Evolutionary conservation across 2,888 invertebrate genomes (phyloP), one percentile per base, ranked within the genome.

Genomic region (Sycophila texana): DNA sequence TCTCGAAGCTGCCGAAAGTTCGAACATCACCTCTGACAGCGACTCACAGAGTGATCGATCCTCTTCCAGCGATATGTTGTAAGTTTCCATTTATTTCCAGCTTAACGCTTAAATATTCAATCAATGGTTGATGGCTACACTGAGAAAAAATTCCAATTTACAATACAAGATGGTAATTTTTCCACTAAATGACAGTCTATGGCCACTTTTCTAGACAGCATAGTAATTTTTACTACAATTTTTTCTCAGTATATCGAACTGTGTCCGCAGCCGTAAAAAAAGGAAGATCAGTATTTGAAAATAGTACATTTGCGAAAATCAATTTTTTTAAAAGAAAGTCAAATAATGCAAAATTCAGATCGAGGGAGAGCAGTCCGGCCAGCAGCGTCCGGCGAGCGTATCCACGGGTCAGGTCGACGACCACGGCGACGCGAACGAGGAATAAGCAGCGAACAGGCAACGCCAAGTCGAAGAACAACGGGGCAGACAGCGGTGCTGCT

Each of bases 31-130:
- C 65, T 89, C 89, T 76, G 90, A 89, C 78, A 81, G 89, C 81
- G 89, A 88, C 72, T 89, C 89, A 61, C 89, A 89, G 68, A 90
- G 90, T 84, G 89, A 89, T 72, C 85, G 86, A 75, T 90, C 90
- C 39, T 88, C 90, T 16, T 89, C 86, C 77, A 87, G 88, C 18
- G 89, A 89, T 68, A 87, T 76, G 53, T 2, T 65, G 81, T 81
- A 49, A 81, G 81, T 81, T 26, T 26, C 26, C 1, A 26, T 26
- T 26, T 26, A 26, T 26, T 1, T 26, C 26, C 3, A 26, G 26
- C 3, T 26, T 26, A n/a, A n/a, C n/a, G 26, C 3, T 26, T 26
- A 26, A 26, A 26, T 26, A 26, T 26, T 26, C 26, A 26, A 26
- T 26, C 26, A 26, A 2, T 4, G 51, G 4, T 51, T 51, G 51